phyloP scores from a whole-genome alignment of 2,888 invertebrate genomes.

The Sipha maydis region DNA sequence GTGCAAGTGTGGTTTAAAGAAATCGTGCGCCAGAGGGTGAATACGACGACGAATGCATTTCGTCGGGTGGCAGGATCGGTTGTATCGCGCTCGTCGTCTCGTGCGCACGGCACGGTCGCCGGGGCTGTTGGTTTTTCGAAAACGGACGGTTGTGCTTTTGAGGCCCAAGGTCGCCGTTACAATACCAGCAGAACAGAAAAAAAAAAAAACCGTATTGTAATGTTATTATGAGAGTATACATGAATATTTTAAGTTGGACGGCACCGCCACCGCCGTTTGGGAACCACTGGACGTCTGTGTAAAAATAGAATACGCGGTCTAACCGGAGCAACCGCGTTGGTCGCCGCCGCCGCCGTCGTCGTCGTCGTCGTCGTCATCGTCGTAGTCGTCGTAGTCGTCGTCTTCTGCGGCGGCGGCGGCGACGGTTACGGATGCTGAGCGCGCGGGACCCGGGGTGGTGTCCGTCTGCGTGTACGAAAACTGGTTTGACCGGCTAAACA shows the following conservation, averaged over 20 bases:
- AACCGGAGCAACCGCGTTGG: conserved; percentile 21
- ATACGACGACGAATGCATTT: neutral
- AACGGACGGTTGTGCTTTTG: neutral
- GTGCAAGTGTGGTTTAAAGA: neutral
- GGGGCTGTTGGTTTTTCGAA: neutral
- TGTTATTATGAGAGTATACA: neutral
- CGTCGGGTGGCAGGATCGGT: neutral
- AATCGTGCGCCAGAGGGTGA: conserved; percentile 27
- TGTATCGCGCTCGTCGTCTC: neutral
- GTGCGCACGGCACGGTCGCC: too few species aligned
- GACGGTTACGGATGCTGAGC: conserved; percentile 35
- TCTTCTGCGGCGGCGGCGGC: neutral
- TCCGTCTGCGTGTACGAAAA: conserved; percentile 43
- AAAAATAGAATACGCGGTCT: conserved; percentile 32
- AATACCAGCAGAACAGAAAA: too few species aligned
- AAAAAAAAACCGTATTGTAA: neutral
- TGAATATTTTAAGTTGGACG: too few species aligned
- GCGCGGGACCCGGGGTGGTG: conserved; percentile 34
- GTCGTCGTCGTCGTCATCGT: neutral
- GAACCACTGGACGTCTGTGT: conserved; percentile 38
- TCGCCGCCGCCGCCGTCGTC: neutral
- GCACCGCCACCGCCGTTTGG: conserved; percentile 1
- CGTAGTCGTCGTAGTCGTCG: neutral
- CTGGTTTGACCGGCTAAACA: conserved; percentile 58
- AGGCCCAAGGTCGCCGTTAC: conserved; percentile 11